Percentiles rank a stretch among this genome's conserved stretches.
phyloP scores from a whole-genome alignment of 2,113 vertebrate genomes.

The Oxygymnocypris stewartii region DNA sequence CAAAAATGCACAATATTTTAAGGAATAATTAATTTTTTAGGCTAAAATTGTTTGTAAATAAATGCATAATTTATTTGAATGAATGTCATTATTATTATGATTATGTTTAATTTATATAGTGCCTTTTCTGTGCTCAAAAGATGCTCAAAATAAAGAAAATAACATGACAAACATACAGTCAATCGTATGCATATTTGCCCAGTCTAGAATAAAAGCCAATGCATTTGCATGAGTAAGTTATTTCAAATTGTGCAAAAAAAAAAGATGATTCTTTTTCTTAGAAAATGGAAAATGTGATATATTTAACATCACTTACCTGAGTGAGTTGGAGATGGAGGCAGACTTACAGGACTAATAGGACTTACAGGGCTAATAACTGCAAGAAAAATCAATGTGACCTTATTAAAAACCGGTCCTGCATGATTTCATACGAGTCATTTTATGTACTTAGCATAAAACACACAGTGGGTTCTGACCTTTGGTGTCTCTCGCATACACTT shows the following conservation, averaged over 20 bases:
- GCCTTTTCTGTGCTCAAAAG: too few species aligned
- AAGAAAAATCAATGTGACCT: conserved; percentile 10
- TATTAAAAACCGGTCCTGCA: neutral
- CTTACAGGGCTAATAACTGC: conserved; percentile 24
- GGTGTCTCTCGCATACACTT: conserved; percentile 90
- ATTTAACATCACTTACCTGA: conserved; percentile 59
- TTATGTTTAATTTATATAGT: too few species aligned
- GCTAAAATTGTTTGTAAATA: too few species aligned
- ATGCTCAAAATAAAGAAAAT: too few species aligned
- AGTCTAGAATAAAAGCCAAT: too few species aligned
- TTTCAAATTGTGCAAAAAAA: neutral
- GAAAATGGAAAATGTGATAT: neutral
- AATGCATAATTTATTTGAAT: too few species aligned
- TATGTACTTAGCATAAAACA: neutral
- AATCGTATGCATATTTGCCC: neutral
- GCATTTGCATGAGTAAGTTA: too few species aligned
- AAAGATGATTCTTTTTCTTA: neutral
- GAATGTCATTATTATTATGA: too few species aligned
- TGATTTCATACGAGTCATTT: conserved; percentile 4
- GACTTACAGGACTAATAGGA: conserved; percentile 54
- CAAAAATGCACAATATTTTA: neutral
- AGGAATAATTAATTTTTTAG: neutral
- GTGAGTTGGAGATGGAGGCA: conserved; percentile 60
- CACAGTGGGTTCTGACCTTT: conserved; percentile 76
- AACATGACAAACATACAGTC: neutral